Evolutionary conservation across 2,888 invertebrate genomes (phyloP).

Genomic region (Serripes groenlandicus): DNA sequence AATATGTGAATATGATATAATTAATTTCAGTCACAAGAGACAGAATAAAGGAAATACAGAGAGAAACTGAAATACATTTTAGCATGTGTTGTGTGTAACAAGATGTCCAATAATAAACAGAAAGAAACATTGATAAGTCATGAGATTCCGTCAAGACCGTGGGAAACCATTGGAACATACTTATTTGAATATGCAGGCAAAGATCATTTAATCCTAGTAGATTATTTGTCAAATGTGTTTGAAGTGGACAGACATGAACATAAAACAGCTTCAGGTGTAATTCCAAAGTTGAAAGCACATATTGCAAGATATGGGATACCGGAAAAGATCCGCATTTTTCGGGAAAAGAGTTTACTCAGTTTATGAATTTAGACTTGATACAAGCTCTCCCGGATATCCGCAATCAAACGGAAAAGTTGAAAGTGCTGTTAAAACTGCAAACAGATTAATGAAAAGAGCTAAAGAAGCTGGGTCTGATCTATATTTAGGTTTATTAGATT

Average conservation of each 20-base stretch:
- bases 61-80: background rate
- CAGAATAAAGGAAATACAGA: background rate
- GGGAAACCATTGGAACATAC: slow-evolving; percentile 46
- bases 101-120: background rate
- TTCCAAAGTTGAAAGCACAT: too few relatives aligned
- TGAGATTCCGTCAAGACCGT: slow-evolving; percentile 51
- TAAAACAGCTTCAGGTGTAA: slow-evolving; percentile 14
- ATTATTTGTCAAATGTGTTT: slow-evolving; percentile 40
- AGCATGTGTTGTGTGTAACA: slow-evolving; percentile 28
- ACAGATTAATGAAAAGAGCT: slow-evolving; percentile 46
- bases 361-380: slow-evolving; percentile 29
- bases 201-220: slow-evolving; percentile 42
- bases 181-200: slow-evolving; percentile 42
- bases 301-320: slow-evolving; percentile 27
- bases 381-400: slow-evolving; percentile 10
- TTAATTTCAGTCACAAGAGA: background rate
- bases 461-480: too few relatives aligned
- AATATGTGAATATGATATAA: background rate
- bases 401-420: slow-evolving; percentile 39
- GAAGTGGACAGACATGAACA: slow-evolving; percentile 46
- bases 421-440: slow-evolving; percentile 41
- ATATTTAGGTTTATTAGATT: too few relatives aligned
- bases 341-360: background rate
- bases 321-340: slow-evolving; percentile 27
- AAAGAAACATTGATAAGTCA: slow-evolving; percentile 43